Base-by-base conservation (phyloP, 2,888 invertebrate genomes). In the Heliconius charithonia region DNA sequence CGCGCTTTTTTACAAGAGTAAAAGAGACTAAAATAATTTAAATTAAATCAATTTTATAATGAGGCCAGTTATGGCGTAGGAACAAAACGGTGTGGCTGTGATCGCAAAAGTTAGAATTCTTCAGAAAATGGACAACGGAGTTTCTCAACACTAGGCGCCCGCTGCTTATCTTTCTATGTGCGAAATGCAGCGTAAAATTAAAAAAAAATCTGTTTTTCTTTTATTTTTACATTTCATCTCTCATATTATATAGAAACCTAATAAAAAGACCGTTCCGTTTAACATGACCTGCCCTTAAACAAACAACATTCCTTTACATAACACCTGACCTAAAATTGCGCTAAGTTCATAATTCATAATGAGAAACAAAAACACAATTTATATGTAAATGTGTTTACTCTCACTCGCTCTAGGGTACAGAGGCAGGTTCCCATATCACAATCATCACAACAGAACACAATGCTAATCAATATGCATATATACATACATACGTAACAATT, bases 381-480 rank as follows among this genome's bases (percentile, higher is more conserved):
- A 73, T 65, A 77, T 77, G 72, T 67, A 73, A 77, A 73, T 77
- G 13, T 22, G 25, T 16, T 59, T 59, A 51, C 77, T 73, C 77
- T 77, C 77, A 73, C 72, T 77, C 25, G 32, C 71, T 51, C 59
- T 59, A 59, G 59, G n/a, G 63, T 27, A 27, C 62, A 6, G 63
- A 16, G 27, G 16, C 29, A 45, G 13, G 72, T 77, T 77, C 77
- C 66, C 77, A 77, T 73, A 73, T 77, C 72, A 77, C 77, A 77
- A 77, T 73, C 66, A 66, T 73, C 51, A 22, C 66, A 59, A 59
- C 37, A 22, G 41, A 59, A 59, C 27, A 77, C 73, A 77, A 77
- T 77, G 41, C 56, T 72, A 56, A 77, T 77, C 56, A 73, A 77
- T 73, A 77, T 77, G 72, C 66, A 66, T 59, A 59, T 59, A 59